Evolutionary conservation across 92 coral and sea anemone species (phyloP).

Genomic region (Phymanthus crucifer): DNA sequence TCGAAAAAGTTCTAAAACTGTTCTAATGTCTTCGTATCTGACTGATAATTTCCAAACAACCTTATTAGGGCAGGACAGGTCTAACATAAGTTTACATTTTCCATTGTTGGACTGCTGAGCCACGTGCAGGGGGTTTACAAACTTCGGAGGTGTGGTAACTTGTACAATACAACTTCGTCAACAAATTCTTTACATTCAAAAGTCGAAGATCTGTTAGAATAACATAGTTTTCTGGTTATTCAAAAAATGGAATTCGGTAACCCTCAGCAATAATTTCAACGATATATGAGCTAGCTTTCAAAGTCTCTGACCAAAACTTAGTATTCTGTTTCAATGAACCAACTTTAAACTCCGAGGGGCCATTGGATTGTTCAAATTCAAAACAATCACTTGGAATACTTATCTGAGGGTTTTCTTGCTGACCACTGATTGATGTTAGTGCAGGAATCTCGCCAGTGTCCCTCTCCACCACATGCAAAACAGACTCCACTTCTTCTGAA

Average conservation of each 20-base stretch:
- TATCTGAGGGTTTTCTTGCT: constrained; percentile 4
- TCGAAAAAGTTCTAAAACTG: constrained; percentile 22
- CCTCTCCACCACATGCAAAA: constrained; percentile 28
- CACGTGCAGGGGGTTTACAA: constrained; percentile 33
- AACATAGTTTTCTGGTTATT: constrained; percentile 8
- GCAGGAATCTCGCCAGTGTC: constrained; percentile 27
- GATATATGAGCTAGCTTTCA: constrained; percentile 31
- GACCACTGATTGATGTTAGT: neutral
- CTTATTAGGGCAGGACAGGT: constrained; percentile 31
- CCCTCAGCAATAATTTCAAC: constrained; percentile 36
- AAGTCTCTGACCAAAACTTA: constrained; percentile 38
- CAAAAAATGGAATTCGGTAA: constrained; percentile 28
- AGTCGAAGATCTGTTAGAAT: constrained; percentile 33
- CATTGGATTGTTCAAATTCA: neutral
- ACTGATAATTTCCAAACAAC: constrained; percentile 33
- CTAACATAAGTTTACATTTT: constrained; percentile 17
- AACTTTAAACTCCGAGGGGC: constrained; percentile 11
- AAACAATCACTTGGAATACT: constrained; percentile 16
- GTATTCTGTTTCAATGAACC: constrained; percentile 32
- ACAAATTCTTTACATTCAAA: constrained; percentile 44
- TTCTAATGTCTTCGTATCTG: constrained; percentile 15
- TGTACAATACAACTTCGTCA: neutral
- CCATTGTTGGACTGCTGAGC: constrained; percentile 21
- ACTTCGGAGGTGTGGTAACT: constrained; percentile 21
- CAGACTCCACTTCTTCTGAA: constrained; percentile 22